Evolutionary conservation across 2,113 vertebrate species (phyloP), one percentile per base, ranked within the genome.

Genomic region (Tetraodon nigroviridis): DNA sequence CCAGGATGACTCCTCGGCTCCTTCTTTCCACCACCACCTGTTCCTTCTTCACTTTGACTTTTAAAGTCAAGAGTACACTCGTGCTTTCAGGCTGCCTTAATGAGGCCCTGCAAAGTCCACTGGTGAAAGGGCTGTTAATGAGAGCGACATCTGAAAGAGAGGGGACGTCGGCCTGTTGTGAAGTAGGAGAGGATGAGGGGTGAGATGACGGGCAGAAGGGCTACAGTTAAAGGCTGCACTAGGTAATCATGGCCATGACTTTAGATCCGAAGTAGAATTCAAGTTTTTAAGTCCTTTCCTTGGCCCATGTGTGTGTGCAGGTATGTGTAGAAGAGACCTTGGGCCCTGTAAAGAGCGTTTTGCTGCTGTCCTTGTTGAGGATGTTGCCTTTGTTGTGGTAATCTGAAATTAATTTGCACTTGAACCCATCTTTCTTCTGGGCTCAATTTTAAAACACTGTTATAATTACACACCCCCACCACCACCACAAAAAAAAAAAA

Each of bases 401-500:
- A 98, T 95, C 94, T 95, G 92, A 96, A 98, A 96, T 97, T 95
- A 96, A 97, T 98, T 97, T 95, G 93, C 93, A 94, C 94, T 95
- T 95, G 93, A 96, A 96, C 94, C 92, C 91, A 92, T 94, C 94
- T 95, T 97, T 97, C 93, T 94, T 94, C 94, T 92, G 90, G 92
- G 92, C 92, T 93, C 92, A 95, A 93, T 98, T 95, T 93, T 93
- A 87, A 84, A 95, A 96, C 89, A 86, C 86, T 71, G 86, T 91
- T 91, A 93, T 98, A 95, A 96, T 96, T 95, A 94, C 88, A 88
- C 78, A 73, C 78, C 44, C 44, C 44, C 14, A n/a, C 6, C 41
- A 11, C 41, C 41, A 44, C 41, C 41, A 6, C 6, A 44, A 4
- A 44, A 4, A 44, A 4, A 44, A 4, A 16, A 4, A 44, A 4